Base-by-base conservation (phyloP, 2,888 invertebrate genomes). In the Cyclophora albipunctata region DNA sequence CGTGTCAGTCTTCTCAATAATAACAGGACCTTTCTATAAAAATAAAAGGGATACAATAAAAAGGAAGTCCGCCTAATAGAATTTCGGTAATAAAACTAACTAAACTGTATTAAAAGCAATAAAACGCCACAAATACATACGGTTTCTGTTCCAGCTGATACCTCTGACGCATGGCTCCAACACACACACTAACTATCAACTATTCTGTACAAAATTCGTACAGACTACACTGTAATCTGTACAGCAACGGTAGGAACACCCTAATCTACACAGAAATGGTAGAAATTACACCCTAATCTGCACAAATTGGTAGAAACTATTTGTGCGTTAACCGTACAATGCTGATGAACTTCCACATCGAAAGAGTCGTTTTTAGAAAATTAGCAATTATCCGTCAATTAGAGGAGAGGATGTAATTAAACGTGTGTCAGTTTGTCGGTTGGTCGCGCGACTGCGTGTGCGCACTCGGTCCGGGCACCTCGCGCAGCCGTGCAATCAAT, bases 361-460 rank as follows among this genome's bases (percentile, higher is more conserved):
- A 72, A 54, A 63, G 67, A 64, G 64, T 65, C 67, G 56, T 59
- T 58, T 68, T 66, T 73, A 68, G 69, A 72, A 80, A 78, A 72
- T 71, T 62, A 65, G 60, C 67, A 71, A 73, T 73, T 71, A 70
- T 55, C 62, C 65, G 74, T 66, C 73, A 76, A 82, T 83, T 82
- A 76, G 73, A 71, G 63, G 68, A 72, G 77, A 79, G 81, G 84
- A 81, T 83, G 77, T 81, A 84, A 85, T 84, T 86, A 84, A 78
- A 80, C 84, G 86, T 85, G 84, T 84, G 80, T 81, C 85, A 77
- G 84, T 80, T 78, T 67, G 83, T 80, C 83, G 81, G 81, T 75
- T 80, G 80, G 78, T 78, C 78, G 84, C 81, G 78, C 83, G 85
- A 85, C 86, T 86, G 73, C 68, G 66, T 54, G 60, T 64, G 62